Evolutionary conservation across 2,797 vertebrate species (phyloP).

Genomic region (Notolepis coatsorum): DNA sequence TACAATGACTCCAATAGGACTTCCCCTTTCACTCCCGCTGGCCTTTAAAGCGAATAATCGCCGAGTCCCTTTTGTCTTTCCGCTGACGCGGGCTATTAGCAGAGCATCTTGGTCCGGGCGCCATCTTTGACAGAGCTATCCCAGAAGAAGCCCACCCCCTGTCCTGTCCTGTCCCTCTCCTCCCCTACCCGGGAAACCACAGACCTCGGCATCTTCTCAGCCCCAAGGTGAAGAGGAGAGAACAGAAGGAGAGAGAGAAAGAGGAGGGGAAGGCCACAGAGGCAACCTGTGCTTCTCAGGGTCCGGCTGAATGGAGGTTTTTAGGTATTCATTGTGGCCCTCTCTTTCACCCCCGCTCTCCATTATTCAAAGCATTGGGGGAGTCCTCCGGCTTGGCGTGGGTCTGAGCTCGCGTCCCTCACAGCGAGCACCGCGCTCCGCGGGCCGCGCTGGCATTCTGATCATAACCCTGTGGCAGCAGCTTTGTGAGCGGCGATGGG

Average conservation of each 20-base stretch:
- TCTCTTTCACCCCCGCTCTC: constrained; percentile 62
- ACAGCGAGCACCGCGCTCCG: constrained; percentile 50
- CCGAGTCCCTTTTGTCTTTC: constrained; percentile 71
- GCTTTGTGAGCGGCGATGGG: constrained; percentile 67
- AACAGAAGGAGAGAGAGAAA: constrained; percentile 62
- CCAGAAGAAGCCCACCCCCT: constrained; percentile 55
- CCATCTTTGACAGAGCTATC: constrained; percentile 75
- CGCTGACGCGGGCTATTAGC: constrained; percentile 82
- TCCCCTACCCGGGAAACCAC: constrained; percentile 59
- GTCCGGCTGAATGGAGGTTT: constrained; percentile 66
- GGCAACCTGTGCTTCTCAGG: constrained; percentile 72
- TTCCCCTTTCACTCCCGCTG: constrained; percentile 65
- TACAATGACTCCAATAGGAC: constrained; percentile 78
- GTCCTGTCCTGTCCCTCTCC: constrained; percentile 39
- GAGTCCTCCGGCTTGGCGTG: constrained; percentile 69
- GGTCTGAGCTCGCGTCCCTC: constrained; percentile 70
- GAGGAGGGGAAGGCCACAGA: constrained; percentile 59
- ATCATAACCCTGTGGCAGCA: constrained; percentile 73
- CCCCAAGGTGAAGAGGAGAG: constrained; percentile 59
- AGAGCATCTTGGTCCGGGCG: constrained; percentile 67
- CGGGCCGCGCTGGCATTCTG: constrained; percentile 73
- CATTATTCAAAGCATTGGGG: constrained; percentile 65
- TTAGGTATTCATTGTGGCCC: constrained; percentile 80
- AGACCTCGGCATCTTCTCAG: constrained; percentile 73
- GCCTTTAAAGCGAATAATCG: constrained; percentile 76